Evolutionary conservation across 2,797 vertebrate species (phyloP), one percentile per base, ranked within the genome.

Genomic region (Epinephelus awoara): DNA sequence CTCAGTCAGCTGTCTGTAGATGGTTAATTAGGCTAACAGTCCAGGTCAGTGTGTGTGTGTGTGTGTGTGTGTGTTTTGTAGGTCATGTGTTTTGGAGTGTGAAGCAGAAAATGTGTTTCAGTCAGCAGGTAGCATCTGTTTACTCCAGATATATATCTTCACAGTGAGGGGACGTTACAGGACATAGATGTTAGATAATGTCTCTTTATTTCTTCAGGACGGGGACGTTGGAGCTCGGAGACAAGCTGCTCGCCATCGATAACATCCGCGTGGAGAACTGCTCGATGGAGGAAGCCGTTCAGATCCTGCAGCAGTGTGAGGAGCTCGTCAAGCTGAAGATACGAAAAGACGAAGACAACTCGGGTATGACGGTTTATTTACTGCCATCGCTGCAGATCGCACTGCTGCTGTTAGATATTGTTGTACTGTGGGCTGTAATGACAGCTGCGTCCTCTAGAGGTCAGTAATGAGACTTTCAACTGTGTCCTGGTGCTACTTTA

Each of bases 231-330:
- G 98, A 99, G 90, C 93, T 99, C 21, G 98, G 98, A 19, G 98
- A 99, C 89, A 99, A 98, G 86, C 94, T 99, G 63, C 96, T 99
- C 71, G 98, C 98, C 51, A 99, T 99, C 65, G 98, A 99, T 74
- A 99, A 98, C 92, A 96, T 99, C 87, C 96, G 98, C 3, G 96
- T 99, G 91, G 98, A 99, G 92, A 99, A 95, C 91, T 99, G 97
- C 88, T 98, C 98, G 59, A 99, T 99, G 98, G 98, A 99, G 94
- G 98, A 99, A 42, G 98, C 98, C 0, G 98, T 99, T n/a, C 97
- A 98, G 91, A 99, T 99, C 91, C 96, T 99, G 66, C 97, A 98
- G 90, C 98, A 98, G 91, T 99, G 98, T 23, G 98, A 99, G 77
- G 98, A 99, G 21, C 95, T 99, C 67, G 98, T 99, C 17, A 99